Conservation (phyloP, 2,797 vertebrate species). For the Xenopus petersii region DNA sequence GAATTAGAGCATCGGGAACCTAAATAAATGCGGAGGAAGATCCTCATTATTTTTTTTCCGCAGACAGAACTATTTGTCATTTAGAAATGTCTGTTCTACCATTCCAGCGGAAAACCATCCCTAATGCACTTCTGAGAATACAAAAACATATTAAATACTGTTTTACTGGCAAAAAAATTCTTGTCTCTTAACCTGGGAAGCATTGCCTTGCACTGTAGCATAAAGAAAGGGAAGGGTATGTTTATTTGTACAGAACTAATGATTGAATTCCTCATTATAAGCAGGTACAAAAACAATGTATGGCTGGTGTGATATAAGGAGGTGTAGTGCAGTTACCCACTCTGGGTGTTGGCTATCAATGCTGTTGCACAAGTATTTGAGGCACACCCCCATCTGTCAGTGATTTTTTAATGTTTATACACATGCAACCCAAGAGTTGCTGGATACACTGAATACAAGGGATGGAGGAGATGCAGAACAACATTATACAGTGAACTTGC, state of each 20-base stretch:
- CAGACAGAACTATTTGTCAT: slow-evolving; percentile 15
- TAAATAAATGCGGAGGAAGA: slow-evolving; percentile 9
- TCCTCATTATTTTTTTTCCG: slow-evolving; percentile 22
- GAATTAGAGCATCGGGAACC: slow-evolving; percentile 7
- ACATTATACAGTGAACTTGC: too few relatives aligned
- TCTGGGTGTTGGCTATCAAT: too few relatives aligned
- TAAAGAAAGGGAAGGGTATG: neutral
- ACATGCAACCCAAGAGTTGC: too few relatives aligned
- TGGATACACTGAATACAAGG: too few relatives aligned
- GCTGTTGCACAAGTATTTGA: too few relatives aligned
- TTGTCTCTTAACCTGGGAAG: neutral
- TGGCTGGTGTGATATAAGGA: too few relatives aligned
- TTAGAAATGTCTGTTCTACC: neutral
- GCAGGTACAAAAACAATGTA: too few relatives aligned
- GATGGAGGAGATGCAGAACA: too few relatives aligned
- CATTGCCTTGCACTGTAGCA: neutral
- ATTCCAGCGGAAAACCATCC: neutral
- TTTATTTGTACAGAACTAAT: neutral
- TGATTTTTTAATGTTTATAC: too few relatives aligned
- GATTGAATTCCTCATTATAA: too few relatives aligned
- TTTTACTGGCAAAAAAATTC: neutral
- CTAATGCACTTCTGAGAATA: neutral
- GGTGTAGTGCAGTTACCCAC: too few relatives aligned
- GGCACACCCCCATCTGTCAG: too few relatives aligned
- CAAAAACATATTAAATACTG: neutral